Base-by-base conservation (phyloP, 2,888 invertebrate genomes). In the Tinea semifulvella region DNA sequence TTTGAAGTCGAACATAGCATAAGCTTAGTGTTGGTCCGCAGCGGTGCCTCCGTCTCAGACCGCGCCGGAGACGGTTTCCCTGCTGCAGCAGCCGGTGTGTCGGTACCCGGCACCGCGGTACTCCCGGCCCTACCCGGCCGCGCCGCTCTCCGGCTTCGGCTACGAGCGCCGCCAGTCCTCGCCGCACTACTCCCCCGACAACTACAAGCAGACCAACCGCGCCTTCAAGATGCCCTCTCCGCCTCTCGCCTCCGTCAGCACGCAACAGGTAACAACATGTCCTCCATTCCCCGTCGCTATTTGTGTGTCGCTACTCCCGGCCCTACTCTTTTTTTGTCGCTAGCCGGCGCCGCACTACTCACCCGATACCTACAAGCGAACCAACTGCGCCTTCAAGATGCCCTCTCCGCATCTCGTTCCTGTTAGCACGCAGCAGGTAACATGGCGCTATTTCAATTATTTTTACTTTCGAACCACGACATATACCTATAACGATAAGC, bases 161-260 rank as follows among this genome's bases (percentile, higher is more conserved):
- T 66, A 47, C 52, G n/a, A 13, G 17, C 45, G 39, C 43, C 31
- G 45, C 2, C 64, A 64, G 46, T 43, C 60, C 10, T 53, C 67
- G 28, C 61, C 63, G 44, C 72, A 63, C 54, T 56, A 49, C 38
- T 44, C 60, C 1, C 55, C 55, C 13, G 73, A 74, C 40, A 46
- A 55, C 18, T 79, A 69, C 56, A 79, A 79, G 52, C 51, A 58
- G 18, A 72, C 51, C 16, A 45, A 64, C 40, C 65, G 71, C 31
- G 59, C 75, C 18, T 82, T 82, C 53, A 82, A 82, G 54, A 63
- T 82, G 60, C 82, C 82, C 19, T 81, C 81, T 8, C 81, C 81
- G 38, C 79, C 81, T 1, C 56, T 72, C 1, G 66, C 63, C 46
- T 10, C 44, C n/a, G 60, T 57, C 10, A 49, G 61, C 2, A 49